These are phyloP conservation scores for Dryobotodes eremita DNA, from an alignment of 2,888 invertebrate genomes.

Conservation along the genomic window DNA sequence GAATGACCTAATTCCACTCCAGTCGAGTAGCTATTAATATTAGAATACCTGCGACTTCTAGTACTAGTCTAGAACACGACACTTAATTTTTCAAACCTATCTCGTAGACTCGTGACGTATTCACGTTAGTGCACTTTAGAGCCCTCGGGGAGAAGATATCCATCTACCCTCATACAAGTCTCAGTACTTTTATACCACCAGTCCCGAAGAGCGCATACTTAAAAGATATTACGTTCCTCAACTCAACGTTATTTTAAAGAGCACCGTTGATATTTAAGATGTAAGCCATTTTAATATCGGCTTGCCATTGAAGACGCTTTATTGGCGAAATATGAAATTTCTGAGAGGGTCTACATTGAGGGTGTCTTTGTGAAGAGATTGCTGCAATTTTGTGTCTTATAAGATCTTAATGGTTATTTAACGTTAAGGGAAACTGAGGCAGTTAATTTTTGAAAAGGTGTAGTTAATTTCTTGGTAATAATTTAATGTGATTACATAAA, in stretches of 20 bases:
- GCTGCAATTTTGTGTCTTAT: slow-evolving; percentile 63
- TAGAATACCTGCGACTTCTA: slow-evolving; percentile 1
- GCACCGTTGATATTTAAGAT: slow-evolving; percentile 69
- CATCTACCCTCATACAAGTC: slow-evolving; percentile 20
- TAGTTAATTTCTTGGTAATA: background rate
- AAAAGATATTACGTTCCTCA: slow-evolving; percentile 69
- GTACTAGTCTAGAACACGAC: slow-evolving; percentile 8
- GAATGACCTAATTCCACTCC: slow-evolving; percentile 8
- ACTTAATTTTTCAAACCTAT: slow-evolving; percentile 43
- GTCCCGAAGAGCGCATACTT: slow-evolving; percentile 57
- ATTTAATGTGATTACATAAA: slow-evolving; percentile 12
- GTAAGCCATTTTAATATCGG: slow-evolving; percentile 78
- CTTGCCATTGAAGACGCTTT: slow-evolving; percentile 70
- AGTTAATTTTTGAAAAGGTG: slow-evolving; percentile 24
- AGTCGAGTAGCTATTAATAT: slow-evolving; percentile 17
- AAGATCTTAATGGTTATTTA: slow-evolving; percentile 50
- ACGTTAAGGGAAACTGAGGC: slow-evolving; percentile 6
- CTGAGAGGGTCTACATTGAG: slow-evolving; percentile 57
- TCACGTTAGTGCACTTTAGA: slow-evolving; percentile 50
- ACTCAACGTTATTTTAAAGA: slow-evolving; percentile 66
- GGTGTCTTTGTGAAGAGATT: slow-evolving; percentile 60
- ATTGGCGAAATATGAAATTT: slow-evolving; percentile 76
- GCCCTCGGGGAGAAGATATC: slow-evolving; percentile 36
- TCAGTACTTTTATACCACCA: slow-evolving; percentile 41
- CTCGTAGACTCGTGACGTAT: slow-evolving; percentile 39